Evolutionary conservation across 2,797 vertebrate species (phyloP), one percentile per base, ranked within the genome.

Genomic region (Rhinella marina): DNA sequence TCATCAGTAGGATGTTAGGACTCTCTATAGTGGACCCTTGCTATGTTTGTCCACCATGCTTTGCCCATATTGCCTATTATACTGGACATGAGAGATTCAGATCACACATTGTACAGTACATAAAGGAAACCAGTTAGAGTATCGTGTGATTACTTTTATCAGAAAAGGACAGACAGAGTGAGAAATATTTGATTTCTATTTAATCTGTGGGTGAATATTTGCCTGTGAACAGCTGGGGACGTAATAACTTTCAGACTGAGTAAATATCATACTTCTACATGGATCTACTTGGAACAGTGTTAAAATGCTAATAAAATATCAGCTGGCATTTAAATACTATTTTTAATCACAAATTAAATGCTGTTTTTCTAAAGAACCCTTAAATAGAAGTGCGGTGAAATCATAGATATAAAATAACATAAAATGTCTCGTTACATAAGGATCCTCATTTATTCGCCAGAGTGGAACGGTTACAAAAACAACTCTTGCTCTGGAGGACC

Each of bases 251-350:
- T 19, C 25, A 87, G 68, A 82, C 17, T 66, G 72, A 25, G 56
- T 76, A 87, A 87, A 87, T 82, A 82, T 87, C 86, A 87, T 29
- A 75, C 59, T 32, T 61, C 68, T 23, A 77, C 75, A 77, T 77
- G 62, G 61, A 81, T 81, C 52, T 23, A 27, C 64, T 86, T 81
- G 64, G 78, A 12, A 32, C 54, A 57, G 59, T 82, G 56, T 72
- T 75, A 82, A 87, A 59, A 75, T 56, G 61, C 54, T 61, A 80
- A 68, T 54, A 85, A 85, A 85, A 82, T 52, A 82, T 66, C 21
- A 59, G 62, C 41, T 54, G 48, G 62, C 61, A 82, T 66, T 68
- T 68, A 64, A 50, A 77, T 52, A 77, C 75, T 77, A 77, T 77
- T 77, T 77, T 77, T 77, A 77, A 77, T 77, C 48, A 52, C 50